Percentiles rank a stretch among this genome's conserved stretches.
phyloP scores from a whole-genome alignment of 2,888 invertebrate species.

The Cheilosia impressa region DNA sequence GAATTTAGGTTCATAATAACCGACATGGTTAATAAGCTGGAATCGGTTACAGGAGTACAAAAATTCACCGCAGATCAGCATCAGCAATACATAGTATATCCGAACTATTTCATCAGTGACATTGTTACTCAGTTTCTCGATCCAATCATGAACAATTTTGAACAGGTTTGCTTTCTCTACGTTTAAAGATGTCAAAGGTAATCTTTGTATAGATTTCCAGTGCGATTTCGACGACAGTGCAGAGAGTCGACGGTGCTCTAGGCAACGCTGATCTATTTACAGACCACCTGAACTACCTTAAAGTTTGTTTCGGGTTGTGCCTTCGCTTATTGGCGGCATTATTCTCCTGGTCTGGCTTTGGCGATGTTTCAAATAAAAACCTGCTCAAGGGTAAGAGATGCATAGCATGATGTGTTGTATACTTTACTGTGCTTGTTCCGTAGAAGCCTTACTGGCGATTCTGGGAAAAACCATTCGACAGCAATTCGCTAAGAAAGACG shows the following conservation, averaged over 20 bases:
- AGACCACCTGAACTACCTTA: conserved; percentile 84
- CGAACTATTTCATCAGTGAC: conserved; percentile 80
- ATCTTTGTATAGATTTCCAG: conserved; percentile 72
- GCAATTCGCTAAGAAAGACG: conserved; percentile 58
- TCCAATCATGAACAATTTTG: conserved; percentile 55
- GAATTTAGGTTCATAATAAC: conserved; percentile 85
- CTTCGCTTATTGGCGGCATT: conserved; percentile 85
- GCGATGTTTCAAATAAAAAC: conserved; percentile 80
- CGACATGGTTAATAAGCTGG: conserved; percentile 86
- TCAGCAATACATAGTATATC: conserved; percentile 79
- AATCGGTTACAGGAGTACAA: conserved; percentile 81
- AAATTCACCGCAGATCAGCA: conserved; percentile 76
- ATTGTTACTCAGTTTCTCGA: conserved; percentile 62
- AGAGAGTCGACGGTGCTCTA: conserved; percentile 85
- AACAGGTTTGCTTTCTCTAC: conserved; percentile 24
- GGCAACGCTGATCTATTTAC: conserved; percentile 86
- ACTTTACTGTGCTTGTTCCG: conserved; percentile 14
- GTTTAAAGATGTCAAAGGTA: background rate
- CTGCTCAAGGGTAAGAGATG: conserved; percentile 77
- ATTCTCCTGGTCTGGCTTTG: conserved; percentile 88
- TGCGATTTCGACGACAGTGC: conserved; percentile 81
- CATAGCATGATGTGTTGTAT: background rate
- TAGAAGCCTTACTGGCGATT: conserved; percentile 78
- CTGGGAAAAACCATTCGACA: conserved; percentile 49
- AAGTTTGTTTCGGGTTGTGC: conserved; percentile 85